These are phyloP conservation scores for Zootoca vivipara DNA, from an alignment of 2,113 vertebrate genomes.

Conservation along the genomic window DNA sequence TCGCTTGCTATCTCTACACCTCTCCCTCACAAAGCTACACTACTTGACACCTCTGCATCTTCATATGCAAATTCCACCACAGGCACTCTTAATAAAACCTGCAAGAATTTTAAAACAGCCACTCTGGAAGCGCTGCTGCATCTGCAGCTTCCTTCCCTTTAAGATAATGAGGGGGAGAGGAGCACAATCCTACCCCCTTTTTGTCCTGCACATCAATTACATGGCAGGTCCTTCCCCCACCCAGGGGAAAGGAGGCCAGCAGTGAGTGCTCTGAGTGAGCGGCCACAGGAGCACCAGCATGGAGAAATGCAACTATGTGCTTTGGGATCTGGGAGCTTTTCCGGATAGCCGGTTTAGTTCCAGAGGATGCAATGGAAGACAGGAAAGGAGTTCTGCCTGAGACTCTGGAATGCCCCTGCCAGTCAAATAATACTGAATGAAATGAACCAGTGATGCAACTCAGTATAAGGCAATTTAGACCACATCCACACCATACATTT, in stretches of 20 bases:
- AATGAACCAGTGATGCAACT: too few relatives aligned
- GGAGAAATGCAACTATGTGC: background rate
- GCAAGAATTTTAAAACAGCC: background rate
- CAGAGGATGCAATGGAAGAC: too few relatives aligned
- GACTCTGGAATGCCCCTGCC: too few relatives aligned
- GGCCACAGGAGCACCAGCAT: background rate
- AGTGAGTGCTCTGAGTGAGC: background rate
- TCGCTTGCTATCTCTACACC: fast-evolving
- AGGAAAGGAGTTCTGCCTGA: background rate
- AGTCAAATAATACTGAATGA: too few relatives aligned
- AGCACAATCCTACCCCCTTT: background rate
- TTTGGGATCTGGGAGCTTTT: background rate
- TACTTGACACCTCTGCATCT: background rate
- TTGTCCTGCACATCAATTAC: background rate
- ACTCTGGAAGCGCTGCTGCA: background rate
- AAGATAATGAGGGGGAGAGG: background rate
- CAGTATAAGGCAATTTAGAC: too few relatives aligned
- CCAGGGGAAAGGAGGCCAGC: background rate
- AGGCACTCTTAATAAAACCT: background rate
- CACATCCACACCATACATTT: too few relatives aligned
- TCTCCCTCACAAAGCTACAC: background rate
- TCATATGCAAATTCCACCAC: background rate
- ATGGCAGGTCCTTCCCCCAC: background rate
- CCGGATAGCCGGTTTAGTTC: too few relatives aligned
- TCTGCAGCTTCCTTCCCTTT: background rate